phyloP scores from a whole-genome alignment of 2,113 vertebrate species.

The Setophaga coronata region DNA sequence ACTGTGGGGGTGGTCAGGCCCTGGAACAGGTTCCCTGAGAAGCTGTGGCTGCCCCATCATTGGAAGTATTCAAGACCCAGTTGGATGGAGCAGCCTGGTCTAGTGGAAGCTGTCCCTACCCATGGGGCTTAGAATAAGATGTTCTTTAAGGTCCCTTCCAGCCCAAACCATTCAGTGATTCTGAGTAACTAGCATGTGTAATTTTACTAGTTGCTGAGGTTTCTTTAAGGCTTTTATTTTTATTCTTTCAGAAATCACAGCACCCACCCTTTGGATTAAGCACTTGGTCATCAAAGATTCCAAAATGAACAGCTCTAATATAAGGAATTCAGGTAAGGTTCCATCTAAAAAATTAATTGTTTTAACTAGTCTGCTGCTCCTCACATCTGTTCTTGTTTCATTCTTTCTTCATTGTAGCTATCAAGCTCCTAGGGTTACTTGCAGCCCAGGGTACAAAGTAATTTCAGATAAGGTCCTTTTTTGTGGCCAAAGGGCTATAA shows the following conservation, averaged over 20 bases:
- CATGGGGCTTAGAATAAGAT: neutral
- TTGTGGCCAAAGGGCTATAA: neutral
- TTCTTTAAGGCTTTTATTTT: neutral
- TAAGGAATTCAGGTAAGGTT: slow-evolving; percentile 87
- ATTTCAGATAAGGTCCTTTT: neutral
- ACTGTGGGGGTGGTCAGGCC: neutral
- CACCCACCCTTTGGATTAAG: slow-evolving; percentile 94
- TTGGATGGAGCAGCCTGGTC: neutral
- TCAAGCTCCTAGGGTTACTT: neutral
- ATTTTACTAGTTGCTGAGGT: neutral
- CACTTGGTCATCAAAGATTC: slow-evolving; percentile 91
- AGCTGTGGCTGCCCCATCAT: neutral
- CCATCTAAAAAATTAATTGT: rapidly evolving
- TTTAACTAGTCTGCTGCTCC: neutral
- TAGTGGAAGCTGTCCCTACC: neutral
- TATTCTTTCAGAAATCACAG: slow-evolving; percentile 89
- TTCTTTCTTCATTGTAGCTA: neutral
- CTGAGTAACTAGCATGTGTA: neutral
- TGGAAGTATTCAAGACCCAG: neutral
- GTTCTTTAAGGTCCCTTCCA: neutral
- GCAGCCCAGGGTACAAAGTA: neutral
- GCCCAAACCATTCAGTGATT: neutral
- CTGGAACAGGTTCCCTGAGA: neutral
- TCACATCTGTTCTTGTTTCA: neutral
- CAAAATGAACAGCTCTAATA: slow-evolving; percentile 87